These are phyloP conservation scores for Apodemus agrarius DNA, from an alignment of 2,797 vertebrate species.

Conservation along the genomic window DNA sequence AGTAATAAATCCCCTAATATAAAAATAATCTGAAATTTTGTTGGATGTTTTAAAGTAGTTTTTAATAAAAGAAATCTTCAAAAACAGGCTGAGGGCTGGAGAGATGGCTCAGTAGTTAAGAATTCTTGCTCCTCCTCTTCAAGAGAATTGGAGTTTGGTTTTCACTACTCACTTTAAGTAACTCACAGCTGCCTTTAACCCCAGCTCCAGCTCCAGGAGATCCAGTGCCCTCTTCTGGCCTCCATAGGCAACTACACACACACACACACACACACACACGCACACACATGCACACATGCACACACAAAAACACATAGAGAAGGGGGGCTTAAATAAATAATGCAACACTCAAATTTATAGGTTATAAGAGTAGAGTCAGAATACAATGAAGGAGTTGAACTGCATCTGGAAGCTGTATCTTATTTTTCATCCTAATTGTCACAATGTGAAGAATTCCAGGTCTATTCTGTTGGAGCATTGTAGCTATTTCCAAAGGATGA, in stretches of 20 bases:
- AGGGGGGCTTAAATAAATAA: not conserved
- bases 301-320: not conserved
- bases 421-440: not conserved
- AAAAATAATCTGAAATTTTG: slow-evolving; percentile 15
- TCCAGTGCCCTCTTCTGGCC: not conserved
- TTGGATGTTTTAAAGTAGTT: slow-evolving; percentile 35
- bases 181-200: not conserved
- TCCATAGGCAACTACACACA: not conserved
- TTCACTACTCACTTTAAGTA: not conserved
- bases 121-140: not conserved
- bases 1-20: not conserved
- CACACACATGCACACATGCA: not conserved
- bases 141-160: not conserved
- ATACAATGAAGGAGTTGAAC: not conserved
- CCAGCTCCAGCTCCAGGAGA: not conserved
- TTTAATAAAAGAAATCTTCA: not conserved
- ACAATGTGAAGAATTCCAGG: slow-evolving; percentile 20
- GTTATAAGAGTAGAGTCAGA: not conserved
- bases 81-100: not conserved
- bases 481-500: slow-evolving; percentile 11
- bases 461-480: not conserved
- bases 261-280: not conserved
- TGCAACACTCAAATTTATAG: not conserved
- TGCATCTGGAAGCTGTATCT: slow-evolving; percentile 11
- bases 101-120: not conserved